phyloP scores from a whole-genome alignment of 2,888 invertebrate genomes.

The Nebria salina region DNA sequence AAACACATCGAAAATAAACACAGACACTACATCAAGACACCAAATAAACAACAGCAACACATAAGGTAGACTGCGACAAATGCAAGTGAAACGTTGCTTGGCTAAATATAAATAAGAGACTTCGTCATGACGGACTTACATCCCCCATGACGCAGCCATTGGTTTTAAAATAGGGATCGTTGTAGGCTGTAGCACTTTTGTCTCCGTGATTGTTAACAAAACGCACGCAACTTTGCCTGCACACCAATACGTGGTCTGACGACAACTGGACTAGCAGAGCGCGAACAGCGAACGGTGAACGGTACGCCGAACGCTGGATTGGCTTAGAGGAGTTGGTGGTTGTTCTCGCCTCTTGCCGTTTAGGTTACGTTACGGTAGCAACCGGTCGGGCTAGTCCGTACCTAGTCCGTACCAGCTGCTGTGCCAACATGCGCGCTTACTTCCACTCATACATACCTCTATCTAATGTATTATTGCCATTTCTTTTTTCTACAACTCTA shows the following conservation, averaged over 20 bases:
- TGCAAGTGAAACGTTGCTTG: not conserved
- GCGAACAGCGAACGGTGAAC: not conserved
- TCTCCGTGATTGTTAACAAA: not conserved
- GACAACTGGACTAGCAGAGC: not conserved
- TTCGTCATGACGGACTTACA: constrained; percentile 13
- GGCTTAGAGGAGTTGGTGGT: not conserved
- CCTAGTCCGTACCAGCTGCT: constrained; percentile 28
- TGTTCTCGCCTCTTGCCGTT: constrained; percentile 4
- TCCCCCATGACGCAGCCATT: constrained; percentile 37
- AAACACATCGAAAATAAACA: not conserved
- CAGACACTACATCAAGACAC: not conserved
- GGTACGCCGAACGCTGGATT: not conserved
- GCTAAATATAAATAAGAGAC: constrained; percentile 12
- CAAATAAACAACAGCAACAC: not conserved
- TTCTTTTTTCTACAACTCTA: constrained; percentile 10
- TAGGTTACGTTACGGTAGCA: constrained; percentile 34
- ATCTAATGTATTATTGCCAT: not conserved
- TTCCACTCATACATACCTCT: constrained; percentile 23
- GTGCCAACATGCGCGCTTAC: constrained; percentile 13
- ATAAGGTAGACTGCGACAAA: not conserved
- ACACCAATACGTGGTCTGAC: not conserved
- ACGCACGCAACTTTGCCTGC: not conserved
- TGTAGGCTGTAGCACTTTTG: not conserved
- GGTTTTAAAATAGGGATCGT: constrained; percentile 2
- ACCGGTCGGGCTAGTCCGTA: constrained; percentile 32